These are phyloP conservation scores for Fundulus diaphanus DNA, from an alignment of 2,797 vertebrate species.

Conservation along the genomic window DNA sequence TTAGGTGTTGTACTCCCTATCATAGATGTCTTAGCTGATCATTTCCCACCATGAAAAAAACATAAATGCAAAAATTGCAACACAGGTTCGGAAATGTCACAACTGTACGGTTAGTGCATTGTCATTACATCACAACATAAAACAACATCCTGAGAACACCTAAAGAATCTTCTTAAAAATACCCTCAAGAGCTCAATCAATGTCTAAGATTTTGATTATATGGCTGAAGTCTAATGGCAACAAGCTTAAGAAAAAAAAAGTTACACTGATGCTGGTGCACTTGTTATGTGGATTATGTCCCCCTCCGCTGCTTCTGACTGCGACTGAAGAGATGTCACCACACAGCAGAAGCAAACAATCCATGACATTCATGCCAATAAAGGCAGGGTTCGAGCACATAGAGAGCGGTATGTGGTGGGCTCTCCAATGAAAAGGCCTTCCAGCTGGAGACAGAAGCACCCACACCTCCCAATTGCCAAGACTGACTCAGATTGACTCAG, in stretches of 20 bases:
- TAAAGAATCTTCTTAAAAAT: neutral
- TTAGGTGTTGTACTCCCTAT: neutral
- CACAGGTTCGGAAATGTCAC: neutral
- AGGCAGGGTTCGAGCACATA: too few species aligned
- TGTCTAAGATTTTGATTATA: neutral
- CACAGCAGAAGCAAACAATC: too few species aligned
- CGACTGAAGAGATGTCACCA: too few species aligned
- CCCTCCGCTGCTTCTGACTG: too few species aligned
- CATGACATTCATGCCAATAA: too few species aligned
- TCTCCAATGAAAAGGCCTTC: too few species aligned
- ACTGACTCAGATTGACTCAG: too few species aligned
- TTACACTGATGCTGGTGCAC: neutral
- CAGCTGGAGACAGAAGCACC: too few species aligned
- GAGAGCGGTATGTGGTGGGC: too few species aligned
- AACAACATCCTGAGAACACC: neutral
- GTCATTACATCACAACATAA: neutral
- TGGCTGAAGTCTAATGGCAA: neutral
- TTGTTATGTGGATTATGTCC: too few species aligned
- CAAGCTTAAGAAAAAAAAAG: neutral
- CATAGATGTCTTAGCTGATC: neutral
- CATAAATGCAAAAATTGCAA: neutral
- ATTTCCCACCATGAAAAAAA: neutral
- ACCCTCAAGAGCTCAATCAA: neutral
- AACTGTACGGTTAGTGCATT: neutral
- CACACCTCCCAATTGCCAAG: too few species aligned